These are phyloP conservation scores for Chelon auratus DNA, from an alignment of 2,797 vertebrate genomes.

Conservation along the genomic window DNA sequence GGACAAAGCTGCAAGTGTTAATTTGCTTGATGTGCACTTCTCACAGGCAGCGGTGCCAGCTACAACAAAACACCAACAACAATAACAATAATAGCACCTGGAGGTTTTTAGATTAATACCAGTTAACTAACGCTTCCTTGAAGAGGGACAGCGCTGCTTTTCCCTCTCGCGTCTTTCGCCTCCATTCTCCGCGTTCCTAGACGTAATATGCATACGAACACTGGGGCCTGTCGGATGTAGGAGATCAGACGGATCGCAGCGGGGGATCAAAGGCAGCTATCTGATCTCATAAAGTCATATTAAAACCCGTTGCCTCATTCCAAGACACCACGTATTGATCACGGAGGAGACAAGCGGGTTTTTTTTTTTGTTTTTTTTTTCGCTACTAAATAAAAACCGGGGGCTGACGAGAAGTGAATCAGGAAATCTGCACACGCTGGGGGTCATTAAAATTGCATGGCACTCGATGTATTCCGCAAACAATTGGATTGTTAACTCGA, in stretches of 20 bases:
- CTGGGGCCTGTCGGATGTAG: constrained; percentile 74
- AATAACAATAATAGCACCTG: constrained; percentile 69
- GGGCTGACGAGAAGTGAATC: constrained; percentile 64
- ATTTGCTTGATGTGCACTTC: constrained; percentile 83
- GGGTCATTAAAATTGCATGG: constrained; percentile 79
- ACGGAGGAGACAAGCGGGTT: constrained; percentile 59
- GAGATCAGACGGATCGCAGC: constrained; percentile 72
- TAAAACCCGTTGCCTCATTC: constrained; percentile 74
- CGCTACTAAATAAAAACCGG: constrained; percentile 60
- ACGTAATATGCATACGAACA: constrained; percentile 70
- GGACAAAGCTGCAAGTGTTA: constrained; percentile 80
- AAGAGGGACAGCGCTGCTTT: constrained; percentile 72
- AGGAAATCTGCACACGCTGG: constrained; percentile 62
- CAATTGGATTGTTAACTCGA: constrained; percentile 74
- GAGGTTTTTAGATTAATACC: constrained; percentile 63
- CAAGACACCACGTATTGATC: constrained; percentile 76
- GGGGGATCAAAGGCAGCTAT: constrained; percentile 80
- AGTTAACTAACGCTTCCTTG: constrained; percentile 73
- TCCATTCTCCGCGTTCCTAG: constrained; percentile 56
- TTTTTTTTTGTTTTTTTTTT: constrained; percentile 24
- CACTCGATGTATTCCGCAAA: constrained; percentile 70
- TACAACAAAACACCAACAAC: constrained; percentile 71
- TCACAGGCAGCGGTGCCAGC: constrained; percentile 72
- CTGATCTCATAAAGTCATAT: constrained; percentile 83
- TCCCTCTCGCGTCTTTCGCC: constrained; percentile 41